A percentile compares a stretch with the other conserved stretches of the same genome.
phyloP scores from a whole-genome alignment of 2,888 invertebrate genomes.

The Chaitophorus viminalis region DNA sequence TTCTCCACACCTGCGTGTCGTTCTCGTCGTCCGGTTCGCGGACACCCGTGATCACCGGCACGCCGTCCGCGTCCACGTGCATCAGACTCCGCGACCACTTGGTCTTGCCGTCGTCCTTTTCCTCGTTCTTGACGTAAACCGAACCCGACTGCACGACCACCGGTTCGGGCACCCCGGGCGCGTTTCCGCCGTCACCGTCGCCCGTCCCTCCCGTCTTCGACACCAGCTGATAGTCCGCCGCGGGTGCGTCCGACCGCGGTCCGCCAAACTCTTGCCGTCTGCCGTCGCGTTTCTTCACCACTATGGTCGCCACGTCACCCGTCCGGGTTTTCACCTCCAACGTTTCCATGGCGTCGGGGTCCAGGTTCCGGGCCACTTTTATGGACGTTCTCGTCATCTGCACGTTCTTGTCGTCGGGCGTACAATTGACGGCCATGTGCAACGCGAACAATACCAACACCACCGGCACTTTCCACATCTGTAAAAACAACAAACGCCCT shows the following conservation, averaged over 20 bases:
- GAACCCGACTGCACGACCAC: conserved; percentile 77
- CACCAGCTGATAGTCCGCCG: not conserved
- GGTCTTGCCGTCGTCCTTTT: conserved; percentile 70
- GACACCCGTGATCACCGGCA: conserved; percentile 83
- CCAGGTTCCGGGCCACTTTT: conserved; percentile 72
- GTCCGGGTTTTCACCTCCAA: conserved; percentile 80
- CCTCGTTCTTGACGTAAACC: conserved; percentile 70
- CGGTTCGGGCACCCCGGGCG: conserved; percentile 73
- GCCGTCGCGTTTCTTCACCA: conserved; percentile 75
- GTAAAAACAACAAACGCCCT: not conserved
- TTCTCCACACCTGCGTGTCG: conserved; percentile 86
- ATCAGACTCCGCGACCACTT: conserved; percentile 75
- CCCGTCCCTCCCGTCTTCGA: too few species aligned
- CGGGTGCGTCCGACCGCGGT: conserved; percentile 64
- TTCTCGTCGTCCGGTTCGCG: conserved; percentile 86
- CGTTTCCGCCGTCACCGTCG: not conserved
- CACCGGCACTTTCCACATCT: conserved; percentile 52
- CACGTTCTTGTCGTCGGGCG: conserved; percentile 56
- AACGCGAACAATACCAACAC: conserved; percentile 28
- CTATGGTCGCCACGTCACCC: conserved; percentile 80
- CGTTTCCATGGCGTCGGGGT: conserved; percentile 81
- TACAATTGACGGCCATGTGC: not conserved
- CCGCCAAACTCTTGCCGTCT: not conserved
- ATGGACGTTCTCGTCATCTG: conserved; percentile 66
- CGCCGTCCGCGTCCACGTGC: conserved; percentile 76